phyloP scores from a whole-genome alignment of 2,888 invertebrate genomes.

The Ophion costatus region DNA sequence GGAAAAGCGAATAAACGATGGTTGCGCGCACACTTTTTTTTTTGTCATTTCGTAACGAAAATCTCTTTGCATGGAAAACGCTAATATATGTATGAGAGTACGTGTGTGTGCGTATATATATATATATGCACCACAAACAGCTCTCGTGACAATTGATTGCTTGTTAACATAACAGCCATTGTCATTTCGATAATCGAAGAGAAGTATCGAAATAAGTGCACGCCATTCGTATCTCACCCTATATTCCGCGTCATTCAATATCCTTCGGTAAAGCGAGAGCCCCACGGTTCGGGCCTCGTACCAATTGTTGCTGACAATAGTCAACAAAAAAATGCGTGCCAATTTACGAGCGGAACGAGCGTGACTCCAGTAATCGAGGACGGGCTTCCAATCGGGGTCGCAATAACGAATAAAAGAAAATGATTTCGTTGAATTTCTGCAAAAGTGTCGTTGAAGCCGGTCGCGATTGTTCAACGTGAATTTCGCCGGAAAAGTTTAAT shows the following conservation, averaged over 20 bases:
- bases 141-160: constrained; percentile 51
- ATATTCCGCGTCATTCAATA: constrained; percentile 44
- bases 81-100: constrained; percentile 29
- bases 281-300: constrained; percentile 4
- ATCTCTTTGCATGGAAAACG: constrained; percentile 63
- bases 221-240: constrained; percentile 21
- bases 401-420: constrained; percentile 15
- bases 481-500: constrained; percentile 39
- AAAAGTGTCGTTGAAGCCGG: constrained; percentile 41
- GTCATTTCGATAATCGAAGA: constrained; percentile 45
- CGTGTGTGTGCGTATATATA: neutral
- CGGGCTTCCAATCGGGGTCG: constrained; percentile 35
- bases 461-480: constrained; percentile 33
- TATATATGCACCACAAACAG: constrained; percentile 12
- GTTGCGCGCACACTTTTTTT: constrained; percentile 57
- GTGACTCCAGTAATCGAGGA: constrained; percentile 35
- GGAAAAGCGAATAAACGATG: constrained; percentile 61
- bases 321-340: constrained; percentile 8
- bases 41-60: constrained; percentile 67
- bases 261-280: constrained; percentile 9
- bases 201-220: constrained; percentile 52
- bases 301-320: constrained; percentile 42
- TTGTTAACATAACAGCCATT: constrained; percentile 55
- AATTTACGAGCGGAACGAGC: constrained; percentile 2
- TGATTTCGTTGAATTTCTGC: constrained; percentile 14